Conservation (phyloP, 2,797 vertebrate species). For the Mus caroli region DNA sequence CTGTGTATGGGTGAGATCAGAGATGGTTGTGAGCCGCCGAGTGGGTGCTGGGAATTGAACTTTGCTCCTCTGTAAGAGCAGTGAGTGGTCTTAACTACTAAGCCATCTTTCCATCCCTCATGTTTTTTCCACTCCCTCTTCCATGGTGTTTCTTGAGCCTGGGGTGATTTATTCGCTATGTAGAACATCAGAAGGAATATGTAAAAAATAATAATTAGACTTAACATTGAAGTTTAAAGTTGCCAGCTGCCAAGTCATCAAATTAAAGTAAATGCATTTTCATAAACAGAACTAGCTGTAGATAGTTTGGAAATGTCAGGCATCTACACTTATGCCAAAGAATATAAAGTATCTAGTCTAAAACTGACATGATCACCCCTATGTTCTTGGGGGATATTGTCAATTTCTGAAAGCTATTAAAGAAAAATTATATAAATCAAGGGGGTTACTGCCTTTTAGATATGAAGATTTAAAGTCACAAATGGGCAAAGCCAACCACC, state of each 20-base stretch:
- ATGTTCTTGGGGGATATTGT: not conserved
- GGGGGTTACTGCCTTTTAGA: not conserved
- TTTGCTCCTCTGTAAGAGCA: not conserved
- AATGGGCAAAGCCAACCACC: not conserved
- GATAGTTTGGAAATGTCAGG: not conserved
- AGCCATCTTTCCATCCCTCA: not conserved
- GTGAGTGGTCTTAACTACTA: not conserved
- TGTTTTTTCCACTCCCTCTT: not conserved
- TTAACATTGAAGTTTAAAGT: conserved; percentile 1
- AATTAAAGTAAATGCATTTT: conserved; percentile 16
- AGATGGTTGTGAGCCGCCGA: not conserved
- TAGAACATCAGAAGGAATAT: not conserved
- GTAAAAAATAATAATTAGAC: conserved; percentile 7
- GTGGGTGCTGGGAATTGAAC: not conserved
- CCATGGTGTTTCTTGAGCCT: not conserved
- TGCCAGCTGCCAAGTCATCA: not conserved
- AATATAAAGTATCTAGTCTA: not conserved
- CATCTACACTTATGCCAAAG: not conserved
- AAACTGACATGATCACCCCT: not conserved
- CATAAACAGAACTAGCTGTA: not conserved
- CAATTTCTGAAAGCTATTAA: conserved; percentile 6
- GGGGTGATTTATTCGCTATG: not conserved
- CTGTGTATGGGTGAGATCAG: not conserved
- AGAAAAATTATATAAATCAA: not conserved
- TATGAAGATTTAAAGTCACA: not conserved